Evolutionary conservation across 2,113 vertebrate species (phyloP).

Genomic region (Apeltes quadracus): DNA sequence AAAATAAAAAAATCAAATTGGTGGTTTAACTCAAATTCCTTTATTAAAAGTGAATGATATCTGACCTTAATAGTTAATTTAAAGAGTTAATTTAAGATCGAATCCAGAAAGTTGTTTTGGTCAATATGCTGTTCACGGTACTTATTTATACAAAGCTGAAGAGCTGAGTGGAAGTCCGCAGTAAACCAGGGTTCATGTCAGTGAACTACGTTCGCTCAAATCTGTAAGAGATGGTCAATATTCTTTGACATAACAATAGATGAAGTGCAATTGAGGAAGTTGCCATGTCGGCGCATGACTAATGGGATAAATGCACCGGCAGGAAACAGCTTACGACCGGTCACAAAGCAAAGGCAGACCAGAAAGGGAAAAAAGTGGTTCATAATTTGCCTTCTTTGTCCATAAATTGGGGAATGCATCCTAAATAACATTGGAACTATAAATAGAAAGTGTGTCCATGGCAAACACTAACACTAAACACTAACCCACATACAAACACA

Average conservation of each 20-base stretch:
- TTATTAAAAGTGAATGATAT: not conserved
- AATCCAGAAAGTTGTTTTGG: not conserved
- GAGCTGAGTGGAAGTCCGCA: not conserved
- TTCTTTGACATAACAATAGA: slow-evolving; percentile 18
- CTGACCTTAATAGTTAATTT: not conserved
- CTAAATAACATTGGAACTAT: slow-evolving; percentile 61
- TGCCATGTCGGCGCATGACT: slow-evolving; percentile 34
- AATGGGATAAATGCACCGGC: slow-evolving; percentile 32
- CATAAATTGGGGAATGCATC: slow-evolving; percentile 49
- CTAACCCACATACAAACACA: slow-evolving; percentile 9
- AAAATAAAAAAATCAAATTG: not conserved
- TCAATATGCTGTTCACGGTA: not conserved
- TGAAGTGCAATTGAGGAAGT: slow-evolving; percentile 32
- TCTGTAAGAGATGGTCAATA: slow-evolving; percentile 21
- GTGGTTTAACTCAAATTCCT: not conserved
- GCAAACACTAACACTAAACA: slow-evolving; percentile 36
- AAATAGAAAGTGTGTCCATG: slow-evolving; percentile 69
- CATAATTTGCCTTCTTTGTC: slow-evolving; percentile 42
- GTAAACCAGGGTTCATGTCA: not conserved
- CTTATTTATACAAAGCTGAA: not conserved
- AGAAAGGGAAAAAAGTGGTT: slow-evolving; percentile 24
- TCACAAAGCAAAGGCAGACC: slow-evolving; percentile 38
- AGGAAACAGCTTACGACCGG: slow-evolving; percentile 39
- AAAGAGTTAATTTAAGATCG: not conserved
- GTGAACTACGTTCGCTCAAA: not conserved